These are phyloP conservation scores for Melipona quadrifasciata DNA, from an alignment of 1,140 invertebrate species.

Conservation along the genomic window DNA sequence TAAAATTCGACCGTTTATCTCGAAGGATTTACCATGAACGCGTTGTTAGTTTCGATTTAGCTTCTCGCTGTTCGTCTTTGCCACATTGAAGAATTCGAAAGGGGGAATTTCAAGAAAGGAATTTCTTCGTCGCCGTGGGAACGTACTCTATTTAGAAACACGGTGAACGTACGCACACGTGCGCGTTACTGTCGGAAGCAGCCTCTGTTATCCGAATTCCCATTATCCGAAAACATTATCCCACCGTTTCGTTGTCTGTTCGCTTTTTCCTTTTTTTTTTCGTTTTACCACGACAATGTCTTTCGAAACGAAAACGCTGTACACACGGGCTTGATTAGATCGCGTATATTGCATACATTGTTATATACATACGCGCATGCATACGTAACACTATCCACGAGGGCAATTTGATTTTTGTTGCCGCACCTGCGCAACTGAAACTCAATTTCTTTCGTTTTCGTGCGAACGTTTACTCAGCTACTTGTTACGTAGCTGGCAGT, in stretches of 20 bases:
- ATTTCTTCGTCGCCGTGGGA: neutral
- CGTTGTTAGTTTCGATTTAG: constrained; percentile 16
- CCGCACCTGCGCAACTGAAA: too few relatives aligned
- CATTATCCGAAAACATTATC: neutral
- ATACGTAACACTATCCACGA: too few relatives aligned
- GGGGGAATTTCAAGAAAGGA: too few relatives aligned
- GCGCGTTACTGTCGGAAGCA: neutral
- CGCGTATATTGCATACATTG: neutral
- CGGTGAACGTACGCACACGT: too few relatives aligned
- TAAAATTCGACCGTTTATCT: neutral
- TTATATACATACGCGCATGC: neutral
- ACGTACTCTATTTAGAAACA: neutral
- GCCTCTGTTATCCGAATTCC: neutral
- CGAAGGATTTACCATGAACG: neutral
- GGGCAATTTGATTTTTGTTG: neutral
- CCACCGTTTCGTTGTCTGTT: neutral
- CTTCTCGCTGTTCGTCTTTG: neutral
- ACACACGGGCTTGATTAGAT: neutral
- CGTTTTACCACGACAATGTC: neutral
- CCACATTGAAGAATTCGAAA: neutral
- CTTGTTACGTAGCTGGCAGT: too few relatives aligned
- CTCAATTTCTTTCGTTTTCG: neutral
- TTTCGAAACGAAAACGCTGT: neutral
- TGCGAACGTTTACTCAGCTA: neutral
- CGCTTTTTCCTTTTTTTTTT: neutral